Evolutionary conservation across 1,140 invertebrate species (phyloP), one percentile per base, ranked within the genome.

Genomic region (Hyles euphorbiae): DNA sequence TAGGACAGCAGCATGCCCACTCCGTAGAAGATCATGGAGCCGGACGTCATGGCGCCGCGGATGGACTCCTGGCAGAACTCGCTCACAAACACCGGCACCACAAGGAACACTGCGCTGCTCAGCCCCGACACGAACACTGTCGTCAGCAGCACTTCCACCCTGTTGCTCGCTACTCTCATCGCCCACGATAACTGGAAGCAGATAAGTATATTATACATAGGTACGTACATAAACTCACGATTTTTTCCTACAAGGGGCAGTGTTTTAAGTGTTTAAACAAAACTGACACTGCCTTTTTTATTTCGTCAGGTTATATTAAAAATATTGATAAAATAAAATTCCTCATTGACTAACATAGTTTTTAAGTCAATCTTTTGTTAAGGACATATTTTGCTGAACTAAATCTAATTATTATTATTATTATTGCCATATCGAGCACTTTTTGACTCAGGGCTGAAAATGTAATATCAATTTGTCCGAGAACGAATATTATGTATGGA

Each of bases 51-150:
- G 0, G 70, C 64, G 0, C 81, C 81, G 49, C 81, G 50, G 2
- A 84, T 74, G 2, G 73, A 76, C 3, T 76, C 74, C 40, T 84
- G 63, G 56, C 78, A 84, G 33, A 80, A 69, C 62, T 84, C 81
- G 6, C 74, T 65, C 10, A 84, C 68, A 56, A 68, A 81, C 5
- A 79, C 64, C 0, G 76, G 69, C 0, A 70, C 65, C 2, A 78
- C 59, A 3, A 84, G 49, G 9, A 77, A 60, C 11, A 63, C 63
- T 9, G 71, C 64, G 9, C 68, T 67, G 45, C 73, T 64, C 0
- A 77, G 9, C 0, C 81, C 81, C 0, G 70, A 74, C n/a, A 82
- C 10, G 43, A 82, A 81, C n/a, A 82, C 60, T 0, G 73, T 61
- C 0, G 68, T 11, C 0, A 81, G 50, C 3, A 81, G 61, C 3